Percentiles rank a stretch among this genome's conserved stretches.
Evolutionary conservation across 64 coral and sea anemone species (phyloP).

Genomic region (Hydrozoanthus tunicans): DNA sequence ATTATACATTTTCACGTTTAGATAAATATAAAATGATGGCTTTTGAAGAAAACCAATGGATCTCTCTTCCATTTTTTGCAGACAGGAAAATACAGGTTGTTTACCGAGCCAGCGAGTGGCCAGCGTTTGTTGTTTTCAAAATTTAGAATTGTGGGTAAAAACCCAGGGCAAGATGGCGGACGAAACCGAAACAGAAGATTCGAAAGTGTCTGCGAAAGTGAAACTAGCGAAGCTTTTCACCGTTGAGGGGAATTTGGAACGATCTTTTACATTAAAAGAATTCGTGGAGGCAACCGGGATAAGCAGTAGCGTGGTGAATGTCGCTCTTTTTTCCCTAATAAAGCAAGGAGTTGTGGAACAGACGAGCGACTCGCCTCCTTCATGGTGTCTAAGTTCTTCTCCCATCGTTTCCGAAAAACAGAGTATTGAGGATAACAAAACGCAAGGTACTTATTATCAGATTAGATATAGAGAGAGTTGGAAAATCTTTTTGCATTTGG

Average conservation of each 20-base stretch:
- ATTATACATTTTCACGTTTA: not conserved
- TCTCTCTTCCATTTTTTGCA: not conserved
- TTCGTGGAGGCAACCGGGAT: slow-evolving; percentile 25
- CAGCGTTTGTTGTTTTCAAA: slow-evolving; percentile 22
- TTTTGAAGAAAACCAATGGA: not conserved
- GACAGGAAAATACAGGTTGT: slow-evolving; percentile 35
- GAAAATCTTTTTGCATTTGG: too few relatives aligned
- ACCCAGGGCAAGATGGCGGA: slow-evolving; percentile 51
- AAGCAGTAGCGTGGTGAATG: slow-evolving; percentile 33
- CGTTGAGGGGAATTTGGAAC: slow-evolving; percentile 49
- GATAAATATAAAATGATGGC: not conserved
- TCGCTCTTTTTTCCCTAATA: slow-evolving; percentile 26
- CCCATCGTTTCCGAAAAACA: not conserved
- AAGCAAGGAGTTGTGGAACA: slow-evolving; percentile 6
- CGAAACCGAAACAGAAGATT: slow-evolving; percentile 1
- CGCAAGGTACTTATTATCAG: slow-evolving; percentile 3
- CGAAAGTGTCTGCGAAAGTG: slow-evolving; percentile 33
- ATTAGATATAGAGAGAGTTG: too few relatives aligned
- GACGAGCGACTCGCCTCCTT: slow-evolving; percentile 31
- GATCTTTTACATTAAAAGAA: slow-evolving; percentile 35
- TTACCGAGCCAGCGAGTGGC: slow-evolving; percentile 18
- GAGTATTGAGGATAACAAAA: not conserved
- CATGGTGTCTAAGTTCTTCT: slow-evolving; percentile 20
- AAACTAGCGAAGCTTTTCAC: slow-evolving; percentile 55
- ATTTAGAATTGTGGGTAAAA: slow-evolving; percentile 39